Conservation (phyloP, 2,797 vertebrate genomes). For the Nothura maculosa region DNA sequence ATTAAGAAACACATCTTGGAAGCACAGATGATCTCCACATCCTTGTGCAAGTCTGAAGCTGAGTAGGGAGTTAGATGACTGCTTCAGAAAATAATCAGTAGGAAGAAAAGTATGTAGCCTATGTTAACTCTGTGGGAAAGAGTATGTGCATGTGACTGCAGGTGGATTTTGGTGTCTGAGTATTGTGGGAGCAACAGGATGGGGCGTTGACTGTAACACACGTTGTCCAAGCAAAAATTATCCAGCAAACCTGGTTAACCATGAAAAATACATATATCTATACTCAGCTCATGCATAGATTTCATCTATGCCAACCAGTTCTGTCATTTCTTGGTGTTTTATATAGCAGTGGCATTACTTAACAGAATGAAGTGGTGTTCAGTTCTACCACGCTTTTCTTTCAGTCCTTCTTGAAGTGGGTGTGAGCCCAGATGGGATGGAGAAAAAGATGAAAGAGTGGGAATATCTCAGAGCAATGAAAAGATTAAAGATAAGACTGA, state of each 20-base stretch:
- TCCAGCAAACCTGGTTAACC: background rate
- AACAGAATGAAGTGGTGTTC: background rate
- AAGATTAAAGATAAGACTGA: background rate
- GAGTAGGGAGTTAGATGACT: background rate
- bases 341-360: background rate
- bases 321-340: background rate
- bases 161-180: background rate
- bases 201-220: background rate
- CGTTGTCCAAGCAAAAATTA: background rate
- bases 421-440: background rate
- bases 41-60: background rate
- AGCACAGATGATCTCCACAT: background rate
- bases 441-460: background rate
- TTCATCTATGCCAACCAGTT: background rate
- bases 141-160: background rate
- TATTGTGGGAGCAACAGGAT: background rate
- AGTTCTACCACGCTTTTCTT: background rate
- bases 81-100: background rate
- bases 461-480: background rate
- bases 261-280: background rate
- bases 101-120: background rate
- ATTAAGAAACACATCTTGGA: background rate
- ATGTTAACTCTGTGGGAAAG: background rate
- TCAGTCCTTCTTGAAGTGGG: background rate
- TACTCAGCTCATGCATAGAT: background rate